Evolutionary conservation across 30 jellyfish, hydroid and myxozoan species (phyloP).

Genomic region (Aurelia sp.): DNA sequence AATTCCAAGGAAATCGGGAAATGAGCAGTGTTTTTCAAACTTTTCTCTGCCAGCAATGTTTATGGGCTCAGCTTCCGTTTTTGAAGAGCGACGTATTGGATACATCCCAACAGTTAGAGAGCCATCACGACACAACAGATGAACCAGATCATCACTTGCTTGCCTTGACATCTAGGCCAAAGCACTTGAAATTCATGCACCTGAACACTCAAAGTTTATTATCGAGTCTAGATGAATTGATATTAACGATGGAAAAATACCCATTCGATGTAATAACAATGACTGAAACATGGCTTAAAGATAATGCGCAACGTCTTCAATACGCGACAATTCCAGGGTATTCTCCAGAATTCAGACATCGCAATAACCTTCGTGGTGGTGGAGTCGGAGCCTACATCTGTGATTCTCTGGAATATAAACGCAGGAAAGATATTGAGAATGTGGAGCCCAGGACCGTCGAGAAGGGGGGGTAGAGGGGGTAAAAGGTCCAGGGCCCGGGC

Average conservation of each 20-base stretch:
- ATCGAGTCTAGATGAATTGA: slow-evolving; percentile 60
- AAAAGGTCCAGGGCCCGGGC: too few relatives aligned
- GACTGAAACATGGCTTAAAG: slow-evolving; percentile 73
- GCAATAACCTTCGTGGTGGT: slow-evolving; percentile 62
- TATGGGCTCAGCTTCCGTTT: slow-evolving; percentile 14
- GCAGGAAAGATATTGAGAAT: slow-evolving; percentile 48
- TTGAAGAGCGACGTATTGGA: not conserved
- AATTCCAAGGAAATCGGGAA: not conserved
- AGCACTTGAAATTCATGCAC: slow-evolving; percentile 26
- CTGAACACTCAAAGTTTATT: slow-evolving; percentile 62
- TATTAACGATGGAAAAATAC: slow-evolving; percentile 33
- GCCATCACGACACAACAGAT: not conserved
- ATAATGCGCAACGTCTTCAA: slow-evolving; percentile 49
- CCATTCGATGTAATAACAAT: slow-evolving; percentile 58
- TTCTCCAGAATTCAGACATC: slow-evolving; percentile 49
- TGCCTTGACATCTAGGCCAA: slow-evolving; percentile 28
- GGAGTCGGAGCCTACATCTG: slow-evolving; percentile 68
- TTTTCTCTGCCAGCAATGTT: slow-evolving; percentile 9
- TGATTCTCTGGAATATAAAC: slow-evolving; percentile 44
- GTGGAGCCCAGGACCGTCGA: too few relatives aligned
- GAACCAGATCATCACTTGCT: slow-evolving; percentile 11
- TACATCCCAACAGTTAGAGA: slow-evolving; percentile 3
- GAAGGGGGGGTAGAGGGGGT: too few relatives aligned
- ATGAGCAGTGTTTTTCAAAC: not conserved
- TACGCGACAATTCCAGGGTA: slow-evolving; percentile 70